Percentiles rank a stretch among this genome's conserved stretches.
phyloP scores from a whole-genome alignment of 2,113 vertebrate genomes.

The Dipodomys spectabilis region DNA sequence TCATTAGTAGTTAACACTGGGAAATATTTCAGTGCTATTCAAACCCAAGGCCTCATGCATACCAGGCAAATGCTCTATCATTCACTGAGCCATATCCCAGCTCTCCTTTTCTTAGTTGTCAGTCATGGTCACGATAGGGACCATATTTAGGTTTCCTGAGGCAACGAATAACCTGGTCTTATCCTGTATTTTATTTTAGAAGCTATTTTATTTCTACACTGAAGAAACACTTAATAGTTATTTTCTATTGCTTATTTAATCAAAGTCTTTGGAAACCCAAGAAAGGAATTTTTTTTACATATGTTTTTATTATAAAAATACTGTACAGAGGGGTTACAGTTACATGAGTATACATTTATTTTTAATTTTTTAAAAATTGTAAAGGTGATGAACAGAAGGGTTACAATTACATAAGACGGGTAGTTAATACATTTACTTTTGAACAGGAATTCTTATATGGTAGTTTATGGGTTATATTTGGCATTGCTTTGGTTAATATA shows the following conservation, averaged over 20 bases:
- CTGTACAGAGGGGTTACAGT: no score
- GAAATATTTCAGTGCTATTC: not conserved
- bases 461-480: not conserved
- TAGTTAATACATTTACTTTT: no score
- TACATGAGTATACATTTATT: no score
- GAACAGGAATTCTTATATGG: not conserved
- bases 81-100: not conserved
- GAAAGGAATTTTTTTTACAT: not conserved
- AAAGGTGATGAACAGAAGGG: no score
- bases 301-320: no score
- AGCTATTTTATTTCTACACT: not conserved
- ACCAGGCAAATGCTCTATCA: not conserved
- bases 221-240: slow-evolving; percentile 31
- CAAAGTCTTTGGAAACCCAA: slow-evolving; percentile 31
- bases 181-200: not conserved
- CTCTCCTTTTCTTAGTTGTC: no score
- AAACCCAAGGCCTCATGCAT: not conserved
- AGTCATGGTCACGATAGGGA: no score
- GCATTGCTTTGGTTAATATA: slow-evolving; percentile 22
- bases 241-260: not conserved
- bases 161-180: no score
- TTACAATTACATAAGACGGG: no score
- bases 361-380: no score
- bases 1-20: not conserved
- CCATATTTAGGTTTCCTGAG: no score